phyloP scores from a whole-genome alignment of 2,888 invertebrate species.

The Megamerina dolium region DNA sequence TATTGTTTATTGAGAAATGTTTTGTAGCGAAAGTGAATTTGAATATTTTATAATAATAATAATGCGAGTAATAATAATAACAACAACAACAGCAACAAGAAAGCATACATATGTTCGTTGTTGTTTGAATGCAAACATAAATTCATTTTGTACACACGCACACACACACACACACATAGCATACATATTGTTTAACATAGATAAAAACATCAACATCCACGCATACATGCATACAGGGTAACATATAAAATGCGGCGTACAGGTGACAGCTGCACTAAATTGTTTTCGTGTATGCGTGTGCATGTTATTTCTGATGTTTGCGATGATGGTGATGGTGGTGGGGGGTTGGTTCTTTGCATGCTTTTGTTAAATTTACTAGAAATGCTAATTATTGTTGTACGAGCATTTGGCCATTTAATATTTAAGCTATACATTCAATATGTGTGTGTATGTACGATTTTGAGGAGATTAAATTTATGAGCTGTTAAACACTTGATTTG shows the following conservation, averaged over 20 bases:
- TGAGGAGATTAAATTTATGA: slow-evolving; percentile 2
- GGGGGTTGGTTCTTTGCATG: too few species aligned
- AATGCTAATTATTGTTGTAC: not conserved
- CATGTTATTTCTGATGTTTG: too few species aligned
- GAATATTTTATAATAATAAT: slow-evolving; percentile 25
- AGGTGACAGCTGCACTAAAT: slow-evolving; percentile 17
- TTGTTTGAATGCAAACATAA: slow-evolving; percentile 19
- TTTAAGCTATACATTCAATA: not conserved
- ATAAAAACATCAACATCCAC: not conserved
- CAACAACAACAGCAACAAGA: too few species aligned
- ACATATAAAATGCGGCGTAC: too few species aligned
- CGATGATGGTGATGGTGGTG: too few species aligned
- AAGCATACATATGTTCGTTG: too few species aligned
- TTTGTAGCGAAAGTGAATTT: slow-evolving; percentile 24
- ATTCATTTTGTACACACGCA: too few species aligned
- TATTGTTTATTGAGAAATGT: not conserved
- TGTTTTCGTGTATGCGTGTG: not conserved
- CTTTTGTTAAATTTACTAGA: not conserved
- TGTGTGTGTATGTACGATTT: slow-evolving; percentile 1
- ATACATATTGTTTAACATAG: not conserved
- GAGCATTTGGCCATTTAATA: too few species aligned
- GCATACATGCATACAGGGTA: not conserved
- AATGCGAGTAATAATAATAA: too few species aligned
- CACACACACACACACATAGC: too few species aligned
- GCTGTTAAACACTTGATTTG: slow-evolving; percentile 7